These are phyloP conservation scores for Shinisaurus crocodilurus DNA, from an alignment of 2,113 vertebrate species.

Conservation along the genomic window DNA sequence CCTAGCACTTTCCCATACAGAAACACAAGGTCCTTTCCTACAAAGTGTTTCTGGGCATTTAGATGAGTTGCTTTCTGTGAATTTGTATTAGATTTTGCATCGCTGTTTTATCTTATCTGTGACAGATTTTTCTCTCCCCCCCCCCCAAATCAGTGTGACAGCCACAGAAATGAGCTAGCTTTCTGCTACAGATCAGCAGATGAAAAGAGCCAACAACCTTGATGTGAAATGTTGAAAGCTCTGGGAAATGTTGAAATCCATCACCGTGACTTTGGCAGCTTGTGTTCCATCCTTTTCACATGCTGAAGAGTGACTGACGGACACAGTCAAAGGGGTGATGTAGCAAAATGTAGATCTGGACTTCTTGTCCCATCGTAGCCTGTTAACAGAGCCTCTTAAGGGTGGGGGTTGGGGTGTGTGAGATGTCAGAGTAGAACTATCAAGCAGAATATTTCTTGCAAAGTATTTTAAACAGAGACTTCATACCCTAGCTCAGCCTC, in stretches of 20 bases:
- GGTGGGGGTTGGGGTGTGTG: background rate
- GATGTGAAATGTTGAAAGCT: background rate
- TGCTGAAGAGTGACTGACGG: background rate
- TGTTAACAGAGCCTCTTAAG: background rate
- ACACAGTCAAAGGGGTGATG: background rate
- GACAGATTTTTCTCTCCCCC: background rate
- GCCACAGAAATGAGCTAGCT: background rate
- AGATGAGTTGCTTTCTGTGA: background rate
- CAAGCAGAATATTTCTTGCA: background rate
- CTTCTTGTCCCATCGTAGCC: background rate
- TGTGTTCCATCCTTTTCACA: background rate
- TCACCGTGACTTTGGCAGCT: background rate
- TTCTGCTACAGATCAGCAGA: background rate
- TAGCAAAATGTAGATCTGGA: background rate
- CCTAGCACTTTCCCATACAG: too few relatives aligned
- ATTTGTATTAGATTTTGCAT: background rate
- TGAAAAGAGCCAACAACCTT: constrained; percentile 1
- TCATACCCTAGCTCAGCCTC: background rate
- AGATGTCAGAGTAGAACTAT: background rate
- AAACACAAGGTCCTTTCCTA: background rate
- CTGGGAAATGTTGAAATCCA: background rate
- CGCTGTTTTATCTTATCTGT: background rate
- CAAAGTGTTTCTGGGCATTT: background rate
- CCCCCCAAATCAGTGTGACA: background rate
- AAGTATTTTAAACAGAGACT: background rate